Percentiles rank a stretch among this genome's conserved stretches.
These are phyloP conservation scores for Dufourea novaeangliae DNA, from an alignment of 1,140 invertebrate genomes.

Conservation along the genomic window DNA sequence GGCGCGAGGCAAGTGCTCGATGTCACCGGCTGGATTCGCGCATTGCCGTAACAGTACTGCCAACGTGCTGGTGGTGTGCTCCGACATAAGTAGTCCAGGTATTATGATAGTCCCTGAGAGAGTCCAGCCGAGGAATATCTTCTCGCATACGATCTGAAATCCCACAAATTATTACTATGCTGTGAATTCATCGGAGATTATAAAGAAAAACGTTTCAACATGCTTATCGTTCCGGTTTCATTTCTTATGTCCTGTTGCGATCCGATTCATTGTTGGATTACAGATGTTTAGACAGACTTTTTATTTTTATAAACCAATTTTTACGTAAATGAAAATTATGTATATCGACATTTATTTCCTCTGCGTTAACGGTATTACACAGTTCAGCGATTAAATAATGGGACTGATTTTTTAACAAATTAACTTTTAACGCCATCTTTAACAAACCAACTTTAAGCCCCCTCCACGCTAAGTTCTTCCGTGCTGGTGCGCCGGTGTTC, in stretches of 20 bases:
- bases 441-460: too few relatives aligned
- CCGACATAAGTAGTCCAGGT: conserved; percentile 84
- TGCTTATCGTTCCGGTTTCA: neutral
- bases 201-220: neutral
- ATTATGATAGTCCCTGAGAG: conserved; percentile 83
- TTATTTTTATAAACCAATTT: too few relatives aligned
- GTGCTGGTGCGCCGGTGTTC: too few relatives aligned
- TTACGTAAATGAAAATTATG: too few relatives aligned
- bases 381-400: too few relatives aligned
- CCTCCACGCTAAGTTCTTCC: too few relatives aligned
- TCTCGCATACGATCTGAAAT: conserved; percentile 84
- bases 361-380: too few relatives aligned
- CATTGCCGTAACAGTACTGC: conserved; percentile 83
- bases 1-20: conserved; percentile 75
- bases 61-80: conserved; percentile 82
- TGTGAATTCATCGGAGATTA: neutral
- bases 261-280: too few relatives aligned
- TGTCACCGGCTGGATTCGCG: conserved; percentile 80
- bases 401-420: too few relatives aligned
- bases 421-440: too few relatives aligned
- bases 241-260: neutral
- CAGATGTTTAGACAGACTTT: too few relatives aligned
- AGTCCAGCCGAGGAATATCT: conserved; percentile 85
- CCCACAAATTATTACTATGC: neutral
- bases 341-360: too few relatives aligned